A percentile compares a stretch with the other conserved stretches of the same genome.
These are phyloP conservation scores for Phyllotreta striolata DNA, from an alignment of 2,888 invertebrate genomes.

Conservation along the genomic window DNA sequence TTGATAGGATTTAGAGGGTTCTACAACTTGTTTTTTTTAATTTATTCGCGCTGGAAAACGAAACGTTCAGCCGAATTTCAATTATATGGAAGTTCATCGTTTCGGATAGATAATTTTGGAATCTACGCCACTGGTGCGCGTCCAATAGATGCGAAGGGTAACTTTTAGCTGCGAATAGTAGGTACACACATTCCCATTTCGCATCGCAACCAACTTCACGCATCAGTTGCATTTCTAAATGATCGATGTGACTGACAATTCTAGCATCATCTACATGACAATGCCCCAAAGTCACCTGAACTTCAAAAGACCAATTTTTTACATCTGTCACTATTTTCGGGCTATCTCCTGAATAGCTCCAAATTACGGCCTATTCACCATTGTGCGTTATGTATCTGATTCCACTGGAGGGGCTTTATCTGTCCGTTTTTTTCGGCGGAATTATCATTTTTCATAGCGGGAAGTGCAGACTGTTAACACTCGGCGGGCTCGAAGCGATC, in stretches of 20 bases:
- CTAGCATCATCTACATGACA: conserved; percentile 52
- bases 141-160: neutral
- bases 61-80: conserved; percentile 24
- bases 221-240: conserved; percentile 51
- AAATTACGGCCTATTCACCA: conserved; percentile 44
- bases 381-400: conserved; percentile 43
- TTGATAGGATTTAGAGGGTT: conserved; percentile 36
- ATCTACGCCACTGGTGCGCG: neutral
- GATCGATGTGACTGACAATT: conserved; percentile 54
- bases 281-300: conserved; percentile 50
- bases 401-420: conserved; percentile 29
- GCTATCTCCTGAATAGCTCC: conserved; percentile 43
- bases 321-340: conserved; percentile 49
- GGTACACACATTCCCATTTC: conserved; percentile 2
- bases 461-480: conserved; percentile 20
- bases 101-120: too few species aligned
- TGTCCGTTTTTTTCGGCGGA: conserved; percentile 23
- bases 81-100: too few species aligned
- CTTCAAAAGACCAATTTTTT: conserved; percentile 45
- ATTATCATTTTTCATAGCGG: conserved; percentile 28
- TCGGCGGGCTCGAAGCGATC: conserved; percentile 10
- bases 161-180: conserved; percentile 3
- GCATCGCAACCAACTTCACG: conserved; percentile 43
- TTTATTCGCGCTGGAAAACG: conserved; percentile 14
- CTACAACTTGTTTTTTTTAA: conserved; percentile 40